phyloP scores from a whole-genome alignment of 2,888 invertebrate genomes.

The Barypeithes pellucidus region DNA sequence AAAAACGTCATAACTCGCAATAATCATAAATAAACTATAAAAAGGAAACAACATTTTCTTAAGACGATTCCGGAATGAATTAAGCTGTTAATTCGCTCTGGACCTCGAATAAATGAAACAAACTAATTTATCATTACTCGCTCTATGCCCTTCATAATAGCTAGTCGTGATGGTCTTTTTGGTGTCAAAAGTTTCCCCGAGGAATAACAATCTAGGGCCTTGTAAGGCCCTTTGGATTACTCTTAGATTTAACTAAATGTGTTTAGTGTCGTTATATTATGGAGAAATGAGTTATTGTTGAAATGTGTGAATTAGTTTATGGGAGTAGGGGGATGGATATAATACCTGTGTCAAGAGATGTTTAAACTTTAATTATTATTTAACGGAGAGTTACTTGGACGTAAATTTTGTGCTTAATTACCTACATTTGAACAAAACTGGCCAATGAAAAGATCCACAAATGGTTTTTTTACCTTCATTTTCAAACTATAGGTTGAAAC shows the following conservation, averaged over 20 bases:
- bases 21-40: too few species aligned
- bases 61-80: too few species aligned
- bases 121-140: neutral
- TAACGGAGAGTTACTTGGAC: neutral
- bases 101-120: too few species aligned
- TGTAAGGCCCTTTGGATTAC: neutral
- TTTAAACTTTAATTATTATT: neutral
- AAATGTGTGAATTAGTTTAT: neutral
- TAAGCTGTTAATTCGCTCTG: too few species aligned
- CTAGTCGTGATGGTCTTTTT: neutral
- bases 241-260: neutral
- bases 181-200: neutral
- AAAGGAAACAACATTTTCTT: too few species aligned
- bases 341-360: neutral
- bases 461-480: too few species aligned
- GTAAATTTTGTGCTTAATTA: neutral
- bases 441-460: too few species aligned
- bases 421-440: too few species aligned
- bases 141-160: neutral
- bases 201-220: neutral
- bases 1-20: too few species aligned
- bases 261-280: neutral
- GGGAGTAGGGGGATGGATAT: neutral
- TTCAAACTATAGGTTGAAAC: too few species aligned
- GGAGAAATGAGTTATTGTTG: neutral